Evolutionary conservation across 2,797 vertebrate species (phyloP).

Genomic region (Pseudomugil tenellus): DNA sequence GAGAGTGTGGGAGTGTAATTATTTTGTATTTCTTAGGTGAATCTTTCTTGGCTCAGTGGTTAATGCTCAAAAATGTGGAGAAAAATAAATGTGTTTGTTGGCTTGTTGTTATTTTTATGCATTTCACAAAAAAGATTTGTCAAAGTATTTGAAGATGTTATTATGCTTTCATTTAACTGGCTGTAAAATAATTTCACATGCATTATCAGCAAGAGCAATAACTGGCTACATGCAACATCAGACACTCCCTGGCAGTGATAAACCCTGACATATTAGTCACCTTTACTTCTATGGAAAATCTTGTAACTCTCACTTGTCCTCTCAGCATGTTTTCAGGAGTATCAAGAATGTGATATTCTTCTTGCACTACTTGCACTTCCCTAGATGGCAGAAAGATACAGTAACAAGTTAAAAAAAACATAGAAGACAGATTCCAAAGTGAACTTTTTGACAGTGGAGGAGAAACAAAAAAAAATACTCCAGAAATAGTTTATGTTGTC

Average conservation of each 20-base stretch:
- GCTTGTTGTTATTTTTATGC: slow-evolving; percentile 9
- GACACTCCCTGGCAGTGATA: not conserved
- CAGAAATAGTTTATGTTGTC: not conserved
- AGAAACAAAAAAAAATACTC: not conserved
- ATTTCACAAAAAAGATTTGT: too few species aligned
- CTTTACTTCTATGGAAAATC: not conserved
- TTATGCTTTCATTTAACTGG: too few species aligned
- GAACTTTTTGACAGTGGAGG: not conserved
- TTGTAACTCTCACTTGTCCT: slow-evolving; percentile 6
- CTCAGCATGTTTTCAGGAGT: slow-evolving; percentile 6
- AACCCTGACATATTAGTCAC: not conserved
- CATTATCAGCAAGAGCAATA: not conserved
- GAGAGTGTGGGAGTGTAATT: too few species aligned
- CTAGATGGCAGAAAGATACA: slow-evolving; percentile 11
- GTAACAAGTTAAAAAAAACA: slow-evolving; percentile 19
- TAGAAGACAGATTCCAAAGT: not conserved
- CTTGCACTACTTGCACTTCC: not conserved
- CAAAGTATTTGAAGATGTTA: too few species aligned
- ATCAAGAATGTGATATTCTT: slow-evolving; percentile 1
- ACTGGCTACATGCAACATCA: not conserved
- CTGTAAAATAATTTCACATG: not conserved
- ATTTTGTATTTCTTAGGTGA: slow-evolving; percentile 4
- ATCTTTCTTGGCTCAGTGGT: not conserved
- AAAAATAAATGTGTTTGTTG: not conserved
- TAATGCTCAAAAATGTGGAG: not conserved